Percentiles rank a stretch among this genome's conserved stretches.
Evolutionary conservation across 2,888 invertebrate genomes (phyloP).

Genomic region (Perizoma affinitatum): DNA sequence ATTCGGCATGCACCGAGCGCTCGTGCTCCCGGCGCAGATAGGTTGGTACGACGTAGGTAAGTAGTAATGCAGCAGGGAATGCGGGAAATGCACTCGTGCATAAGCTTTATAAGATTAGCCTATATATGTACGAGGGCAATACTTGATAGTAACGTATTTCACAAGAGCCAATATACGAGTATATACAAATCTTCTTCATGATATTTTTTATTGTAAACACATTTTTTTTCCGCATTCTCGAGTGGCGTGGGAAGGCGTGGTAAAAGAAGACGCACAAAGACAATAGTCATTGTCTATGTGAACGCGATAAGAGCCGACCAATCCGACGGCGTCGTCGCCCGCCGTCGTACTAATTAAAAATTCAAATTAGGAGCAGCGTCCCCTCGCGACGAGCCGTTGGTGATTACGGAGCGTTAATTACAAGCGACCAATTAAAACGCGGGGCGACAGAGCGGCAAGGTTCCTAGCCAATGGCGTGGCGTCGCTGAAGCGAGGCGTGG

Average conservation of each 20-base stretch:
- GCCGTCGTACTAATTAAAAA: constrained; percentile 73
- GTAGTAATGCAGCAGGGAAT: constrained; percentile 49
- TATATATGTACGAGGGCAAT: constrained; percentile 18
- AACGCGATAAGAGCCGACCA: constrained; percentile 61
- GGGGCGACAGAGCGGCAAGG: constrained; percentile 64
- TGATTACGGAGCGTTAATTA: constrained; percentile 80
- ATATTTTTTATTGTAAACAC: constrained; percentile 19
- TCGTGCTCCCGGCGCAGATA: constrained; percentile 42
- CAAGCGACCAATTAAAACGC: constrained; percentile 77
- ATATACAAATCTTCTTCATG: constrained; percentile 21
- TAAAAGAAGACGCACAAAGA: constrained; percentile 51
- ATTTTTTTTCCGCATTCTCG: constrained; percentile 7
- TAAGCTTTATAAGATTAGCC: constrained; percentile 32
- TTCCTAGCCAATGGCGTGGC: constrained; percentile 66
- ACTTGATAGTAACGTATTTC: constrained; percentile 20
- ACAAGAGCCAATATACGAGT: constrained; percentile 10
- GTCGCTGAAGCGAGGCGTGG: constrained; percentile 78
- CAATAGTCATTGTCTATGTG: constrained; percentile 71
- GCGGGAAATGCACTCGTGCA: constrained; percentile 51
- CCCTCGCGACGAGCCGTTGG: constrained; percentile 73
- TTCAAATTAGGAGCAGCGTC: constrained; percentile 77
- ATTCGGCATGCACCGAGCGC: constrained; percentile 62
- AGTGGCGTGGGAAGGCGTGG: constrained; percentile 32
- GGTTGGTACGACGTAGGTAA: constrained; percentile 33
- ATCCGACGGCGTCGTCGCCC: constrained; percentile 55